These are phyloP conservation scores for Acholoe squamosa DNA, from an alignment of 2,888 invertebrate species.

Conservation along the genomic window DNA sequence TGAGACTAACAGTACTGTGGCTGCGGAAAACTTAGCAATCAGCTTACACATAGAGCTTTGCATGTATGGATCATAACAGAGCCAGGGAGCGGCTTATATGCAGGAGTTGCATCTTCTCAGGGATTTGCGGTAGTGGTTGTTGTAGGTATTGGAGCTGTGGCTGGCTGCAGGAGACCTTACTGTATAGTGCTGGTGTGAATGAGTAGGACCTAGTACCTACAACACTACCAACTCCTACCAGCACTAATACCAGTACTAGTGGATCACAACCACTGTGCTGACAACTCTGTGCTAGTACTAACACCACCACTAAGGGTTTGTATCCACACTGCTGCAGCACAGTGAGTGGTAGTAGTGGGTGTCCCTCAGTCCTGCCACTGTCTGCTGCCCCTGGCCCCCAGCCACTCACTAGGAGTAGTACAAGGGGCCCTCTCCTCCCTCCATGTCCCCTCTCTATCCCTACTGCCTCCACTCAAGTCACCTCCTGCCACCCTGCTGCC, in stretches of 20 bases:
- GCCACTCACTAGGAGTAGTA: background rate
- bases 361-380: background rate
- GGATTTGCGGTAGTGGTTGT: background rate
- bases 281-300: too few species aligned
- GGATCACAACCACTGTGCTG: background rate
- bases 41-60: too few species aligned
- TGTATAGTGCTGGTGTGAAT: background rate
- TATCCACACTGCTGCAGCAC: too few species aligned
- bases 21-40: too few species aligned
- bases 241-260: background rate
- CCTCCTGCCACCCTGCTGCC: conserved; percentile 3
- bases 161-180: background rate
- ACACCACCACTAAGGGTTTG: too few species aligned
- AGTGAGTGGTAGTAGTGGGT: background rate
- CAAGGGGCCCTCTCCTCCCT: background rate
- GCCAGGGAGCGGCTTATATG: too few species aligned
- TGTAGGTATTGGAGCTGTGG: background rate
- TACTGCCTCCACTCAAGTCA: background rate
- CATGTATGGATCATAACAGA: too few species aligned
- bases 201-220: background rate
- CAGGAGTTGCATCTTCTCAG: background rate
- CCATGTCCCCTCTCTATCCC: too few species aligned
- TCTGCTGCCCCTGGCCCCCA: background rate
- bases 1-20: too few species aligned
- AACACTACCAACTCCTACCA: background rate